Base-by-base conservation (phyloP, 1,140 invertebrate species). In the Bombus difficillimus region DNA sequence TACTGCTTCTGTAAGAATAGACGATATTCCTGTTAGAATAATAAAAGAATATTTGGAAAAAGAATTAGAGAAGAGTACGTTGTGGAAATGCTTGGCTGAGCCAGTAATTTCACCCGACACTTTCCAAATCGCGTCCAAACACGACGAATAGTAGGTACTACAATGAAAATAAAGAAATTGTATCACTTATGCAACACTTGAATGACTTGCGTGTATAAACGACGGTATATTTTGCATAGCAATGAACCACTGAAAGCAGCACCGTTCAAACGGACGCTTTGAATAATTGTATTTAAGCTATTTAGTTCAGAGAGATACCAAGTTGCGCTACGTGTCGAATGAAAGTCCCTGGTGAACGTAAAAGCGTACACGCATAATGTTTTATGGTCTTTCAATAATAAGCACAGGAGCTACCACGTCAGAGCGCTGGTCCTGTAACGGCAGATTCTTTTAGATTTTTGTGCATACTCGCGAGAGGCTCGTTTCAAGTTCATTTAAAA, bases 121-220 rank as follows among this genome's bases (percentile, higher is more conserved):
- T 73, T 71, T 73, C 34, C 6, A 18, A 47, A 71, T 12, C 13
- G 1, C 25, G 15, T 15, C 10, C 32, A 39, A 68, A 53, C 5
- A 32, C 32, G 3, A 37, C 8, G 9, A 62, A 62, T 12, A 62
- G 28, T 32, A 43, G 8, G 2, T 37, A 53, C 28, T 37, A 69
- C 12, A 83, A 57, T 57, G 34, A 53, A 68, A n/a, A 68, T 57
- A 6, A 18, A 53, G 68, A 68, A 77, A 76, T 68, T 77, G 34
- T 71, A 74, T 76, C 39, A 37, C 41, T 83, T 66, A 59, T 57
- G 53, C 22, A n/a, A 47, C 34, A 62, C 76, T 85, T 28, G 81
- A 90, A 89, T 93, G 92, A 93, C 90, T 93, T 92, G 90, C 92
- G 83, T 80, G 66, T 90, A 90, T 71, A 59, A 85, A 71, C 64